Evolutionary conservation across 2,888 invertebrate genomes (phyloP).

Genomic region (Drosophila buzzatii): DNA sequence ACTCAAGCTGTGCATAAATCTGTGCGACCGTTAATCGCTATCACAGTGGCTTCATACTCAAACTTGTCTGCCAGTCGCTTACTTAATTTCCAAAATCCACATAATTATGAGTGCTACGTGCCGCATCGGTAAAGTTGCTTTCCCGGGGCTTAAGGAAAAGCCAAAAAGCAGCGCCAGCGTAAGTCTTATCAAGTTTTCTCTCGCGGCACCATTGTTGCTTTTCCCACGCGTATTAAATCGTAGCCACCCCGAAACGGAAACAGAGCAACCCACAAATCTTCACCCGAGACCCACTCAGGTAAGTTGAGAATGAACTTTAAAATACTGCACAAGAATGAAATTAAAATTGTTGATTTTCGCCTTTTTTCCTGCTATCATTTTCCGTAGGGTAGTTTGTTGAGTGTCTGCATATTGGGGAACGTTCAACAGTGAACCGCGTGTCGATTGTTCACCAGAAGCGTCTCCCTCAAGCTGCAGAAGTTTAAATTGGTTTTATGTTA

Average conservation of each 20-base stretch:
- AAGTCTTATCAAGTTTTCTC: constrained; percentile 74
- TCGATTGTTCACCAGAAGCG: constrained; percentile 50
- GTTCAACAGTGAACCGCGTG: constrained; percentile 57
- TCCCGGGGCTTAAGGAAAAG: constrained; percentile 63
- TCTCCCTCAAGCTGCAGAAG: constrained; percentile 53
- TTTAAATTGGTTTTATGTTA: constrained; percentile 81
- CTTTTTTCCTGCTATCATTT: constrained; percentile 14
- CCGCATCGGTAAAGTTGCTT: constrained; percentile 52
- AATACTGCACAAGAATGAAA: constrained; percentile 71
- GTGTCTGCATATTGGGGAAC: constrained; percentile 68
- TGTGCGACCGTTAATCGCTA: constrained; percentile 50
- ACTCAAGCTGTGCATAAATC: constrained; percentile 41
- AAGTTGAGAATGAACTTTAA: constrained; percentile 66
- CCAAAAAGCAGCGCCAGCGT: constrained; percentile 69
- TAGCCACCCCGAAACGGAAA: constrained; percentile 15
- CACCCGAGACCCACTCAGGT: constrained; percentile 43
- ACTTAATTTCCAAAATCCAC: constrained; percentile 61
- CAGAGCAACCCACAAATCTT: constrained; percentile 23
- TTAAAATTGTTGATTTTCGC: constrained; percentile 66
- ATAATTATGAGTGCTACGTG: constrained; percentile 75
- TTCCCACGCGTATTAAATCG: constrained; percentile 77
- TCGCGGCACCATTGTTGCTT: constrained; percentile 67
- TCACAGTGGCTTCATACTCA: constrained; percentile 40
- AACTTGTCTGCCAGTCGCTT: constrained; percentile 51
- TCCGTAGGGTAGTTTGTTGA: constrained; percentile 61